A percentile compares a stretch with the other conserved stretches of the same genome.
Conservation (phyloP, 2,888 invertebrate species). For the Magallana nippona region DNA sequence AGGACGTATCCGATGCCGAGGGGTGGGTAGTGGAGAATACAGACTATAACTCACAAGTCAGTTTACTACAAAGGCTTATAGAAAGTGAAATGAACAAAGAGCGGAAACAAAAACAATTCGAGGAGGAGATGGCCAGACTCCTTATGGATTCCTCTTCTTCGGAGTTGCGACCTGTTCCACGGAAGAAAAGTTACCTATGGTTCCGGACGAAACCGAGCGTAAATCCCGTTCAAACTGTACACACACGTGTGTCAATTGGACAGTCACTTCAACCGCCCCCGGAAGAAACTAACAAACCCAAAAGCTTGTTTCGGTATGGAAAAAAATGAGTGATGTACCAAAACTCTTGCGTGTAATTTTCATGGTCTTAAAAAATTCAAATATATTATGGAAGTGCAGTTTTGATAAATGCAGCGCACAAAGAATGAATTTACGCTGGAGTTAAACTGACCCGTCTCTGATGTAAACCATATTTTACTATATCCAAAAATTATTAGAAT, state of each 20-base stretch:
- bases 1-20: neutral
- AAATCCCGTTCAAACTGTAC: neutral
- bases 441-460: too few species aligned
- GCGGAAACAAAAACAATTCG: neutral
- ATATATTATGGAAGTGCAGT: too few species aligned
- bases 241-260: neutral
- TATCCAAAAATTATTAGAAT: too few species aligned
- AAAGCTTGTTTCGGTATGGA: neutral
- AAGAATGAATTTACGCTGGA: too few species aligned
- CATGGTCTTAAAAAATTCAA: too few species aligned
- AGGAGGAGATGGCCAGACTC: neutral
- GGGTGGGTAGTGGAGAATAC: neutral
- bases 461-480: too few species aligned
- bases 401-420: too few species aligned
- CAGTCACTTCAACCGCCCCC: neutral
- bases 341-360: neutral
- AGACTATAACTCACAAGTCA: slow-evolving; percentile 9
- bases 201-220: neutral
- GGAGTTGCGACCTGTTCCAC: neutral
- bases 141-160: neutral
- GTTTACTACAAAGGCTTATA: neutral
- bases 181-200: slow-evolving; percentile 2
- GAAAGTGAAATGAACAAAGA: slow-evolving; percentile 16
- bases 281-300: neutral
- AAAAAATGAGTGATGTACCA: neutral